Conservation (phyloP, 1,140 invertebrate genomes). For the Pseudomyrmex concolor region DNA sequence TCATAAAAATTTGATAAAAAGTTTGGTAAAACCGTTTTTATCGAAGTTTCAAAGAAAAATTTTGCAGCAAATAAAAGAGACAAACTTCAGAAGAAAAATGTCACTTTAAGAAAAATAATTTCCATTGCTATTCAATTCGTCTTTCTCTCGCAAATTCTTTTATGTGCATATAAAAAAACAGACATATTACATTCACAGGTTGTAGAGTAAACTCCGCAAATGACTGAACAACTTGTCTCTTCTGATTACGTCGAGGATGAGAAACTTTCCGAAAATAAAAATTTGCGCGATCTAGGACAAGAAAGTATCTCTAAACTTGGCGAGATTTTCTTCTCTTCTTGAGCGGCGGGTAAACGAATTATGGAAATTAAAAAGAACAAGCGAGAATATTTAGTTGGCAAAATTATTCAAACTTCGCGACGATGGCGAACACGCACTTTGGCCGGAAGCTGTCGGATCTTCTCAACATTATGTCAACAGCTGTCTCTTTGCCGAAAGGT, state of each 20-base stretch:
- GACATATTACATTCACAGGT: background rate
- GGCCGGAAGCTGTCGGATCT: background rate
- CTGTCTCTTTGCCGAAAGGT: constrained; percentile 23
- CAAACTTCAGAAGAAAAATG: constrained; percentile 12
- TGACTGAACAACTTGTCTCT: constrained; percentile 30
- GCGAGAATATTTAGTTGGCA: constrained; percentile 54
- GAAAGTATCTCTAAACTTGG: constrained; percentile 40
- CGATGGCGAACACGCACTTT: constrained; percentile 35
- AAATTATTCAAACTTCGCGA: constrained; percentile 64
- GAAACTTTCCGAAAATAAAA: background rate
- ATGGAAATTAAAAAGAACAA: constrained; percentile 69
- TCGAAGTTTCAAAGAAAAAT: background rate
- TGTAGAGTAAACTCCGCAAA: constrained; percentile 12
- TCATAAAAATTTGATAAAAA: constrained; percentile 13
- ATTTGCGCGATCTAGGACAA: background rate
- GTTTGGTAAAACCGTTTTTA: background rate
- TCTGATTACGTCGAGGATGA: constrained; percentile 12
- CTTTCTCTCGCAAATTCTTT: background rate
- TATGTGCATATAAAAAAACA: background rate
- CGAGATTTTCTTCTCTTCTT: constrained; percentile 41
- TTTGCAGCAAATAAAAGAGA: background rate
- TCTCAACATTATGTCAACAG: constrained; percentile 52
- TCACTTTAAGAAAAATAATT: constrained; percentile 10
- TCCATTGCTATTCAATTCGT: constrained; percentile 3
- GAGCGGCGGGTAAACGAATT: constrained; percentile 64